Conservation (phyloP, 2,888 invertebrate genomes). For the Tachina lurida region DNA sequence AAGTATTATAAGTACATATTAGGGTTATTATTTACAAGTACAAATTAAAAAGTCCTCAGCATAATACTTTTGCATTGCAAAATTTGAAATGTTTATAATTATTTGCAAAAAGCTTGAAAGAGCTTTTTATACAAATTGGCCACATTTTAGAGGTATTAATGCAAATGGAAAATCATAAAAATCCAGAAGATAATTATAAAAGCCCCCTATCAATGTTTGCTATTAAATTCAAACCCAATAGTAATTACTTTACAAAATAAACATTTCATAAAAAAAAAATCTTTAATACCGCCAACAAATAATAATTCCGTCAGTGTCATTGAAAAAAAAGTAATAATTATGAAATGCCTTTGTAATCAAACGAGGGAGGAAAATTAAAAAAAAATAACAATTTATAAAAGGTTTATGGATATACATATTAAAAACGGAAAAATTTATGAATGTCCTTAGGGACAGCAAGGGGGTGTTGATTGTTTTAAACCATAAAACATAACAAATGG, state of each 20-base stretch:
- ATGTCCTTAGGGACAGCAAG: slow-evolving; percentile 5
- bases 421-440: background rate
- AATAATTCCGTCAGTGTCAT: slow-evolving; percentile 27
- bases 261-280: slow-evolving; percentile 26
- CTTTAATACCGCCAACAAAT: slow-evolving; percentile 23
- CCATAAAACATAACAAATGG: slow-evolving; percentile 57
- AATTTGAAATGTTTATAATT: background rate
- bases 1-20: no score
- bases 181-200: background rate
- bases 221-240: background rate
- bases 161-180: background rate
- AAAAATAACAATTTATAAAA: slow-evolving; percentile 36
- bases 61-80: background rate
- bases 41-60: background rate
- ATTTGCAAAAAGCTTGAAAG: background rate
- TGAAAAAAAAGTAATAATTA: slow-evolving; percentile 35
- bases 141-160: slow-evolving; percentile 11
- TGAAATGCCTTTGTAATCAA: slow-evolving; percentile 47
- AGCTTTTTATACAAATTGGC: slow-evolving; percentile 9
- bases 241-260: slow-evolving; percentile 14
- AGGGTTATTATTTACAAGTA: no score
- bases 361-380: background rate
- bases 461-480: slow-evolving; percentile 51
- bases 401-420: slow-evolving; percentile 26
- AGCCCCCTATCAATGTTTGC: slow-evolving; percentile 3